Evolutionary conservation across 2,888 invertebrate species (phyloP).

Genomic region (Therioaphis trifolii): DNA sequence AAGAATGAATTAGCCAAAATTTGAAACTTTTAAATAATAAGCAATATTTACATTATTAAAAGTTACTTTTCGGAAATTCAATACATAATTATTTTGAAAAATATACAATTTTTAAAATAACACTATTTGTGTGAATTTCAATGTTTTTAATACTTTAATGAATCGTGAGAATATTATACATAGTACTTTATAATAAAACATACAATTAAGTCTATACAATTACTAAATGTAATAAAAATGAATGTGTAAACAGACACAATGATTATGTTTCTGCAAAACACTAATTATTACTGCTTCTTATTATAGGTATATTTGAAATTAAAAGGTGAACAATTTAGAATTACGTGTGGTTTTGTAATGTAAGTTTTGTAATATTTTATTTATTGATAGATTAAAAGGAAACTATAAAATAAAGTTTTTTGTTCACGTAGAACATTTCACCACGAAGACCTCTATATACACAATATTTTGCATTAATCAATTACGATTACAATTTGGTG

Average conservation of each 20-base stretch:
- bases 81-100: no score
- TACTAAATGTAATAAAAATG: no score
- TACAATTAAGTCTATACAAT: no score
- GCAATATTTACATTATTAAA: no score
- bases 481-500: constrained; percentile 51
- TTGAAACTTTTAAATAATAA: no score
- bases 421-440: not conserved
- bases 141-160: no score
- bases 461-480: constrained; percentile 52
- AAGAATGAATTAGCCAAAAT: no score
- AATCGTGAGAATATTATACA: no score
- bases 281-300: not conserved
- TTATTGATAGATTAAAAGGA: not conserved
- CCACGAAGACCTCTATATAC: not conserved
- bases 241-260: not conserved
- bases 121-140: no score
- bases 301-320: not conserved
- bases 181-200: no score
- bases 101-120: no score
- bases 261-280: not conserved
- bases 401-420: not conserved
- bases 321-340: not conserved
- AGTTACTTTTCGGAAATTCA: no score
- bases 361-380: constrained; percentile 25
- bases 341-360: not conserved